Base-by-base conservation (phyloP, 1,140 invertebrate genomes). In the Brachionus paranguensis region DNA sequence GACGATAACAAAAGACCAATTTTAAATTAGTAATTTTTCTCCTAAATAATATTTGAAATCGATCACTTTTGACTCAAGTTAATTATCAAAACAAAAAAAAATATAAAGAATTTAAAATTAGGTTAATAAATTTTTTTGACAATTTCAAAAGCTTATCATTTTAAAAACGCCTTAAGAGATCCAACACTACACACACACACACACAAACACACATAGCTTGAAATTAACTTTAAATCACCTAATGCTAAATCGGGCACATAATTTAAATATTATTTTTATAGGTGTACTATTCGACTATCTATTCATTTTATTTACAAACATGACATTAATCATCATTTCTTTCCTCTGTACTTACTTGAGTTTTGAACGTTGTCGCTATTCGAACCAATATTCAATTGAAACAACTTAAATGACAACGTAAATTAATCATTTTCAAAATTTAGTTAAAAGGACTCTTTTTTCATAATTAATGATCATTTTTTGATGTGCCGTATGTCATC, bases 121-220 rank as follows among this genome's bases (percentile, higher is more conserved):
- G 70, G 70, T 74, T 74, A 74, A 74, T 74, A 74, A 74, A 43
- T 74, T 74, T 45, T 45, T 74, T 74, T 74, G 33, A 43, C 37
- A 43, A 24, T 60, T 60, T 60, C 53, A 24, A 60, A 60, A 60
- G 53, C 20, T 60, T 60, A 60, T 60, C 65, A 68, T 33, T 68
- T 68, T 33, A 11, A 68, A 60, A 53, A 60, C 53, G n/a, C 53
- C 53, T 20, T 24, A 60, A 60, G 47, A 53, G 17, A 53, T 53
- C 17, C 47, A 53, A 17, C 47, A 53, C 47, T 17, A 14, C 47
- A 53, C 12, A 50, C 47, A 50, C 47, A 50, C 47, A 50, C 47
- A 53, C 12, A 50, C 47, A 50, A 2, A 50, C 47, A 50, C 47
- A 50, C 47, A 50, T 50, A 50, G n/a, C 47, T 50, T 50, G 14